Evolutionary conservation across 2,113 vertebrate species (phyloP).

Genomic region (Lamprotornis superbus): DNA sequence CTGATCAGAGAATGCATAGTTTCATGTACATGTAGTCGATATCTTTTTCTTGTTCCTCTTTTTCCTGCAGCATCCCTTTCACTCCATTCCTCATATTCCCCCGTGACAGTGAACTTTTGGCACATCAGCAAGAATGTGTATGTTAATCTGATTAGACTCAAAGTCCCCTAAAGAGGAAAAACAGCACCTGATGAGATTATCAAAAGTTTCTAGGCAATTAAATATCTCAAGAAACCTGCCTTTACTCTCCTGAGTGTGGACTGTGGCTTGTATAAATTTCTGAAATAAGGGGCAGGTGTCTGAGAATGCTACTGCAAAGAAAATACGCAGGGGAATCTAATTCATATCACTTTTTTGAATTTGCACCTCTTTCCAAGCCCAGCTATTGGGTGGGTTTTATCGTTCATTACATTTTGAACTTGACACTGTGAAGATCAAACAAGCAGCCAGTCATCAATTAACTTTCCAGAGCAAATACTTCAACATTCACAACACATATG

Average conservation of each 20-base stretch:
- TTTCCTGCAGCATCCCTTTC: not conserved
- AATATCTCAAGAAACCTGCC: not conserved
- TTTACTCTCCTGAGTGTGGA: not conserved
- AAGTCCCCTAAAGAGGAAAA: not conserved
- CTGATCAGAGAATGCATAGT: not conserved
- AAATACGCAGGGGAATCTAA: not conserved
- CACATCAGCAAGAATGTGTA: not conserved
- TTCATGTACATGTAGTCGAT: fast-evolving
- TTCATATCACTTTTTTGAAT: not conserved
- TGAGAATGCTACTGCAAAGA: conserved; percentile 27
- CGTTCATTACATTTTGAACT: not conserved
- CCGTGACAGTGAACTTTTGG: not conserved
- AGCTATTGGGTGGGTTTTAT: not conserved
- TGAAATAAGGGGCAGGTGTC: conserved; percentile 27
- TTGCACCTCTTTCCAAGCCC: not conserved
- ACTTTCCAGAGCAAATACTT: conserved; percentile 21
- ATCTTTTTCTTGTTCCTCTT: not conserved
- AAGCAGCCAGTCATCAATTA: conserved; percentile 33
- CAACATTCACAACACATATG: conserved; percentile 40
- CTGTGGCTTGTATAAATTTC: not conserved
- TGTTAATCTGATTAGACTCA: not conserved
- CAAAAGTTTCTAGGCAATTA: not conserved
- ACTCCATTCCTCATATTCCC: not conserved
- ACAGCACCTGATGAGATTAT: not conserved
- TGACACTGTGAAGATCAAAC: conserved; percentile 22